Evolutionary conservation across 2,113 vertebrate genomes (phyloP), one percentile per base, ranked within the genome.

Genomic region (Plecturocebus donacophilus): DNA sequence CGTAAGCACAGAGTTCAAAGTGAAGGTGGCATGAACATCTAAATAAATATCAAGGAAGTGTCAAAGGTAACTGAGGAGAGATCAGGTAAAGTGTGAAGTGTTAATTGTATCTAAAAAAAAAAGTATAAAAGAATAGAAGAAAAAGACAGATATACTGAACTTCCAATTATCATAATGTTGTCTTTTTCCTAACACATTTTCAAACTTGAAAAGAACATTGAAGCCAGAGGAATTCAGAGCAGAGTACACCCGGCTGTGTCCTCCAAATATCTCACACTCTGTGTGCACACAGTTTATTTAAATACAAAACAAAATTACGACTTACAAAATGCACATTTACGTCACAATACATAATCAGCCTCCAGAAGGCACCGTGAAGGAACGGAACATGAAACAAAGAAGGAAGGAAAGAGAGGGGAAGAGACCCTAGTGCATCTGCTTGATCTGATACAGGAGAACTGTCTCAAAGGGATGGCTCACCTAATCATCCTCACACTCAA

Each of bases 161-260:
- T 98, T 98, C 98, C 98, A 98, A 98, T 99, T 98, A 99, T 97
- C 98, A 95, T 98, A 98, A 98, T 83, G 98, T 97, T 98, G 97
- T 93, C 97, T 98, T 98, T 97, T 98, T 98, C 97, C 97, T 97
- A 98, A 98, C 97, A 98, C 94, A 94, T 98, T 98, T 98, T 97
- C 96, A 90, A 98, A 98, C 97, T 98, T 98, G 83, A 97, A 98
- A 98, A 97, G 97, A 98, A 71, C 97, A 98, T 40, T 87, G 95
- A 97, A 97, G 97, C 94, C 97, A 97, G 97, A 98, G 97, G 95
- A 98, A 98, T 98, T 98, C 95, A 91, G 92, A 97, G 90, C 49
- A 94, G 81, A 91, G 98, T 17, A 98, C 90, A 97, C 89, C 98
- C 70, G 90, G 98, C 98, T 98, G 98, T 92, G 97, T 40, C 96